Base-by-base conservation (phyloP, 2,113 vertebrate genomes). In the Asarcornis scutulata region DNA sequence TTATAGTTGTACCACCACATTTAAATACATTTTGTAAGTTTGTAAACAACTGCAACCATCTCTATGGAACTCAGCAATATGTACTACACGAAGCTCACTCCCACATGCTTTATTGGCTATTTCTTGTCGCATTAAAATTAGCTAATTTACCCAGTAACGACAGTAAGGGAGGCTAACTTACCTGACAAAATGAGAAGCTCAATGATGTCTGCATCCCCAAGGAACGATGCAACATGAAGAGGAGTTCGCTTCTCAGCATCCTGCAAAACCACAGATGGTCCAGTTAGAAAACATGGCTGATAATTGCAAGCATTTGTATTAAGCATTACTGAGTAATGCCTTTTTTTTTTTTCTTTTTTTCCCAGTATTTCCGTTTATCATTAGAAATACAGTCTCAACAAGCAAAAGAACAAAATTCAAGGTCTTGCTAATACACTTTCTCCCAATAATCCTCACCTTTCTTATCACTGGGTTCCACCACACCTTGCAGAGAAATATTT, bases 121-220 rank as follows among this genome's bases (percentile, higher is more conserved):
- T 88, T 46, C n/a, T 22, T 72, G 32, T 29, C 34, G 67, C 66
- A 72, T 93, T 77, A 59, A 72, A 66, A 94, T 31, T 7, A 78
- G 26, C 26, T 86, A 62, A 73, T 72, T 73, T 59, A n/a, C 27
- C 16, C 58, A 27, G 36, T 59, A 58, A 13, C 2, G 84, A 36
- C 40, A 67, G 48, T 14, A 53, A 93, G 58, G 16, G 29, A 62
- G 20, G 18, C 2, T 8, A 73, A 52, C 69, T 98, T 98, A 99
- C 99, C 99, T 46, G 99, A 99, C 94, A 99, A 97, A 96, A 99
- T 99, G 92, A 99, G 99, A 67, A 99, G 98, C 95, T 99, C 99
- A 2, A 99, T 99, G 95, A 99, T 99, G 96, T 99, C 99, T 40
- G 99, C 99, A 97, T 99, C 99, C 15, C 99, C 99, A 87, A 99